Evolutionary conservation across 2,113 vertebrate genomes (phyloP).

Genomic region (Nettapus auritus): DNA sequence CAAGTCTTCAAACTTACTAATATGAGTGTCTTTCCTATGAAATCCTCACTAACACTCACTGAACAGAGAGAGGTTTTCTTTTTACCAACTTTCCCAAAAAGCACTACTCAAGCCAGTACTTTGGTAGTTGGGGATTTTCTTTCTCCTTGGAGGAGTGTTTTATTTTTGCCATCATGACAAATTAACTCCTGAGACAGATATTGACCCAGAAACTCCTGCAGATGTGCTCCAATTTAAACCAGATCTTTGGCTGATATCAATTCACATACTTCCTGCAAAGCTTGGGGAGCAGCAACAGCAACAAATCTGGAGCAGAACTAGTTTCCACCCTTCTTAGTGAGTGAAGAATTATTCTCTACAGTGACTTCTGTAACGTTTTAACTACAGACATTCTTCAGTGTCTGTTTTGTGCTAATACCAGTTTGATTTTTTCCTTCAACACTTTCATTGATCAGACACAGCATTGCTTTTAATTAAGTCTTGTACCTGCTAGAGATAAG

Average conservation of each 20-base stretch:
- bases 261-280: neutral
- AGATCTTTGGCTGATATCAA: neutral
- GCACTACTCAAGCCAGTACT: neutral
- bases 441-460: neutral
- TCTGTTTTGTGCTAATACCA: neutral
- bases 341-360: neutral
- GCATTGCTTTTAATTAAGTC: neutral
- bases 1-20: neutral
- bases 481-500: neutral
- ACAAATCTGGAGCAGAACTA: neutral
- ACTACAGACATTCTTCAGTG: neutral
- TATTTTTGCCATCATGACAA: neutral
- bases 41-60: slow-evolving; percentile 1
- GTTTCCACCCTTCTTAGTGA: neutral
- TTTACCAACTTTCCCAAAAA: neutral
- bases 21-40: neutral
- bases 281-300: neutral
- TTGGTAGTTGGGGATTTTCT: neutral
- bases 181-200: neutral
- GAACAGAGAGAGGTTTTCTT: neutral
- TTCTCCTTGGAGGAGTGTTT: neutral
- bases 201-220: neutral
- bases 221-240: neutral
- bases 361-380: neutral
- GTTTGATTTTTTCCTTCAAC: neutral